Evolutionary conservation across 2,113 vertebrate genomes (phyloP).

Genomic region (Salminus brasiliensis): DNA sequence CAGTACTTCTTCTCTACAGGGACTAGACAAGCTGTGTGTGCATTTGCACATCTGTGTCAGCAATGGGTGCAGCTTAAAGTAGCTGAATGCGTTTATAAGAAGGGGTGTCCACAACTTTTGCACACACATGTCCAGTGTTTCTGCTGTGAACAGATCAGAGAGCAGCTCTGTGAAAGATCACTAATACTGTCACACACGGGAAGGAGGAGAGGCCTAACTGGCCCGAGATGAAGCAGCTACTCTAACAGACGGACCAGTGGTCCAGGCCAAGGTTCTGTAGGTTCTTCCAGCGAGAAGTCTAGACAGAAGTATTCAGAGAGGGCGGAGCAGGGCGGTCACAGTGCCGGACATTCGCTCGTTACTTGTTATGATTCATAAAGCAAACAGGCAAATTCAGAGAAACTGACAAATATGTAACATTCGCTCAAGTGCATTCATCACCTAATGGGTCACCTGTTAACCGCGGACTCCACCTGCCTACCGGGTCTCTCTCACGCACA

Average conservation of each 20-base stretch:
- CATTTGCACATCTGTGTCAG: too few species aligned
- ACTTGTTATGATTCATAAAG: slow-evolving; percentile 57
- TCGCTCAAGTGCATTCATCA: slow-evolving; percentile 79
- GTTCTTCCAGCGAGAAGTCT: too few species aligned
- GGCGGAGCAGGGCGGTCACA: not conserved
- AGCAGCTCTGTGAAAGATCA: slow-evolving; percentile 39
- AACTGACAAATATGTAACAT: slow-evolving; percentile 67
- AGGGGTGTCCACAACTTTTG: too few species aligned
- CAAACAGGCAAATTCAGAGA: slow-evolving; percentile 63
- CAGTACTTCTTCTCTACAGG: too few species aligned
- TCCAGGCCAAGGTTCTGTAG: not conserved
- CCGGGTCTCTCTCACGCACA: slow-evolving; percentile 53
- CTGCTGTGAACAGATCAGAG: too few species aligned
- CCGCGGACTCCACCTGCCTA: slow-evolving; percentile 60
- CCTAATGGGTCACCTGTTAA: slow-evolving; percentile 68
- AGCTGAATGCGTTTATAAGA: too few species aligned
- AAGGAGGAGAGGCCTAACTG: slow-evolving; percentile 39
- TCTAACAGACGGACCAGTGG: not conserved
- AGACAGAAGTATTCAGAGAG: not conserved
- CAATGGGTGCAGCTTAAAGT: too few species aligned
- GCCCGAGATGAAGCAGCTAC: slow-evolving; percentile 45
- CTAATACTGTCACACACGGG: slow-evolving; percentile 68
- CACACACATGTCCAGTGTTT: too few species aligned
- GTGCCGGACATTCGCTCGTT: not conserved
- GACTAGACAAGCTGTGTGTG: too few species aligned